Evolutionary conservation across 1,140 invertebrate genomes (phyloP).

Genomic region (Atta colombica): DNA sequence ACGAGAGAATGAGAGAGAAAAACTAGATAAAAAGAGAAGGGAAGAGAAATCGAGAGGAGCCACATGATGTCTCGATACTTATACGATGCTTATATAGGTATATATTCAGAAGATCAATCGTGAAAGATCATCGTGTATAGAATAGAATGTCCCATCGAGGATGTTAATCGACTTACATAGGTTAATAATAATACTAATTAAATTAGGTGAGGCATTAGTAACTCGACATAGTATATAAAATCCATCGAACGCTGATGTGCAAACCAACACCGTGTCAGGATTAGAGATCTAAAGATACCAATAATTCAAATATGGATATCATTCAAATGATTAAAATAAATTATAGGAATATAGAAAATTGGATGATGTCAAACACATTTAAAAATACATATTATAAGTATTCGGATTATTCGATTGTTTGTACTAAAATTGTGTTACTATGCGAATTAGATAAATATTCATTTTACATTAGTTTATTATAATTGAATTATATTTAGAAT

Average conservation of each 20-base stretch:
- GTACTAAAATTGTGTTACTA: not conserved
- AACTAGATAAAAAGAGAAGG: not conserved
- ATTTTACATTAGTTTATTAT: not conserved
- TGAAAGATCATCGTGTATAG: constrained; percentile 81
- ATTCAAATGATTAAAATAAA: not conserved
- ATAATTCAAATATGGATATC: not conserved
- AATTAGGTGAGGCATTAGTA: constrained; percentile 73
- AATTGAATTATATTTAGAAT: not conserved
- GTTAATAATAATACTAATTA: constrained; percentile 80
- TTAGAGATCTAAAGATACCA: not conserved
- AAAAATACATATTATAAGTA: not conserved
- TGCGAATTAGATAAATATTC: not conserved
- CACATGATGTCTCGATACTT: constrained; percentile 51
- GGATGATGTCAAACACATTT: not conserved
- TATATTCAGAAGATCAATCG: constrained; percentile 76
- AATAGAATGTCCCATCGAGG: constrained; percentile 45
- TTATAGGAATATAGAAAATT: not conserved
- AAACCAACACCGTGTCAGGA: not conserved
- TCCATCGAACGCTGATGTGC: not conserved
- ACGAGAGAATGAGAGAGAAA: constrained; percentile 2
- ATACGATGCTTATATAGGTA: constrained; percentile 15
- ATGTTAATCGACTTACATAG: constrained; percentile 60
- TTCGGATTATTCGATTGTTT: not conserved
- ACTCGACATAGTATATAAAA: not conserved
- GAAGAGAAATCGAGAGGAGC: constrained; percentile 30